A percentile compares a stretch with the other conserved stretches of the same genome.
Evolutionary conservation across 2,888 invertebrate species (phyloP).

Genomic region (Eristalinus sepulchralis): DNA sequence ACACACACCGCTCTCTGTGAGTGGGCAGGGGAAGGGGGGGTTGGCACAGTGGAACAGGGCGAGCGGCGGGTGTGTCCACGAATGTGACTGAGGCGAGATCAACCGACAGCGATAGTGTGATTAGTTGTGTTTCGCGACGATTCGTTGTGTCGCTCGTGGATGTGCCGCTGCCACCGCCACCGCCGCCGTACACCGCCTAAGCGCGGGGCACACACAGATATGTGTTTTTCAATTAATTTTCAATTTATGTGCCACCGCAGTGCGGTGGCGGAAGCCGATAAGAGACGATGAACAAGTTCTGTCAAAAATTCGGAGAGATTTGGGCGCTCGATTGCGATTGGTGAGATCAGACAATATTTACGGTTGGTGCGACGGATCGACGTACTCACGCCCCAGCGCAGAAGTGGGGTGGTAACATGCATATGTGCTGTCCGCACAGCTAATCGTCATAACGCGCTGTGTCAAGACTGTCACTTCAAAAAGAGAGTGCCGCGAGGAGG

Average conservation of each 20-base stretch:
- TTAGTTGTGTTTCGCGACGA: constrained; percentile 68
- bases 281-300: constrained; percentile 53
- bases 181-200: constrained; percentile 14
- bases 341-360: constrained; percentile 62
- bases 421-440: not conserved
- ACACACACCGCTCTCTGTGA: not conserved
- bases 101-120: constrained; percentile 67
- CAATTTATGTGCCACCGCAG: constrained; percentile 52
- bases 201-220: constrained; percentile 43
- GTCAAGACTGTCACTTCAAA: constrained; percentile 9
- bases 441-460: constrained; percentile 26
- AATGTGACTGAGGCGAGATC: constrained; percentile 59
- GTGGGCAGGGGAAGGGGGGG: not conserved
- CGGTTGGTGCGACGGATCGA: constrained; percentile 22
- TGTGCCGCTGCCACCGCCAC: no score
- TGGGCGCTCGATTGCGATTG: constrained; percentile 26
- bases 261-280: constrained; percentile 52
- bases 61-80: constrained; percentile 49
- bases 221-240: constrained; percentile 68
- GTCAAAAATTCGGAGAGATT: constrained; percentile 43
- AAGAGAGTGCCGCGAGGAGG: constrained; percentile 32
- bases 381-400: not conserved
- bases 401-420: not conserved
- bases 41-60: not conserved
- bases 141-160: constrained; percentile 53